Evolutionary conservation across 2,888 invertebrate species (phyloP), one percentile per base, ranked within the genome.

Genomic region (Leptura quadrifasciata): DNA sequence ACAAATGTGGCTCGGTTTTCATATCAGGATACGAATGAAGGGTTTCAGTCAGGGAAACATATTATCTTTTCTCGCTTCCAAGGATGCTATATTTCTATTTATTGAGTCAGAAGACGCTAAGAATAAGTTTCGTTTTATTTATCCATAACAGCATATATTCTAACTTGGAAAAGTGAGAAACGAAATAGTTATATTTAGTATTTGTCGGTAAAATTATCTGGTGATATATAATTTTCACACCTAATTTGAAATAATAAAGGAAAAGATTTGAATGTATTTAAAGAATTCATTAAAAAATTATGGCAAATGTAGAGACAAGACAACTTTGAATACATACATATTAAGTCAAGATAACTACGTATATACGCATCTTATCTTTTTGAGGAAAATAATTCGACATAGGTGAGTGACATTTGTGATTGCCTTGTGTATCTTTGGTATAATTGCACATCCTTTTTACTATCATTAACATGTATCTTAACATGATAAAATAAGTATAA

Each of bases 21-120:
- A n/a, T 47, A 47, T 47, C 47, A n/a, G 47, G n/a, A 47, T 47
- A 47, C n/a, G 5, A 15, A 47, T 15, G 47, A 47, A 47, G 47
- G n/a, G 47, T 47, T 47, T 47, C 47, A n/a, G 47, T 47, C 47
- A 47, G 47, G 47, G 47, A 47, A 47, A 47, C n/a, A 47, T 47
- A n/a, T n/a, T 47, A n/a, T n/a, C 47, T n/a, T n/a, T 15, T 47
- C 47, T 47, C 47, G 47, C n/a, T 15, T 47, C 47, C n/a, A n/a
- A 47, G 3, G 47, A n/a, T 47, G n/a, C 47, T 47, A 47, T 47
- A 47, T n/a, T 47, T 47, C n/a, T 47, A 47, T 47, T 47, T 47
- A 47, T n/a, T n/a, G 47, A 47, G 47, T n/a, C 47, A 47, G 12
- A n/a, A 47, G 47, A 15, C 47, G 15, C 47, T n/a, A 15, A 0